Evolutionary conservation across 2,113 vertebrate genomes (phyloP).

Genomic region (Nyctereutes procyonoides): DNA sequence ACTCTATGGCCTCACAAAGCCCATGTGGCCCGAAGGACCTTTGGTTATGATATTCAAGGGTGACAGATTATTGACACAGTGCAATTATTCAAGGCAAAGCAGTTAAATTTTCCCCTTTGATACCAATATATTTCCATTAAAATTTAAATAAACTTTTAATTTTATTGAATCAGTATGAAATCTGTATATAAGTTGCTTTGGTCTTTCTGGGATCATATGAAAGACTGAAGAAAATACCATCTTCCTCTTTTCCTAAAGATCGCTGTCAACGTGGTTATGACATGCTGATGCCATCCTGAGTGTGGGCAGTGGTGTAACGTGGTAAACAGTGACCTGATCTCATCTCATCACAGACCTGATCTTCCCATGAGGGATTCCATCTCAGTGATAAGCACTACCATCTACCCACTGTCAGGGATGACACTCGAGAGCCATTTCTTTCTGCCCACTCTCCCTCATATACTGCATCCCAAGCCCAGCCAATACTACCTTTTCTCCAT

Average conservation of each 20-base stretch:
- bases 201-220: conserved; percentile 33
- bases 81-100: conserved; percentile 60
- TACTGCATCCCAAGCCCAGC: background rate
- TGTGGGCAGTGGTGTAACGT: background rate
- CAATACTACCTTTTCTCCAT: background rate
- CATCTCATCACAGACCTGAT: background rate
- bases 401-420: background rate
- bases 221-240: conserved; percentile 15
- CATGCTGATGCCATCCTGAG: background rate
- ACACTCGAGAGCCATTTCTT: background rate
- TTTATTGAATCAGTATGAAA: conserved; percentile 62
- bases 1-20: conserved; percentile 1
- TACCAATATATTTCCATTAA: conserved; percentile 67
- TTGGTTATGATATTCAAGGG: conserved; percentile 64
- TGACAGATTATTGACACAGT: conserved; percentile 46
- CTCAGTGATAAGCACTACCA: background rate
- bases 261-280: background rate
- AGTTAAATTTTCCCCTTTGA: conserved; percentile 62
- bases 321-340: background rate
- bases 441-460: background rate
- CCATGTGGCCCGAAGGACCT: conserved; percentile 42
- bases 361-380: background rate
- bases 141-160: conserved; percentile 70
- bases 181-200: conserved; percentile 33
- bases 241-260: conserved; percentile 21